Base-by-base conservation (phyloP, 2,888 invertebrate genomes). In the Cyclophora albipunctata region DNA sequence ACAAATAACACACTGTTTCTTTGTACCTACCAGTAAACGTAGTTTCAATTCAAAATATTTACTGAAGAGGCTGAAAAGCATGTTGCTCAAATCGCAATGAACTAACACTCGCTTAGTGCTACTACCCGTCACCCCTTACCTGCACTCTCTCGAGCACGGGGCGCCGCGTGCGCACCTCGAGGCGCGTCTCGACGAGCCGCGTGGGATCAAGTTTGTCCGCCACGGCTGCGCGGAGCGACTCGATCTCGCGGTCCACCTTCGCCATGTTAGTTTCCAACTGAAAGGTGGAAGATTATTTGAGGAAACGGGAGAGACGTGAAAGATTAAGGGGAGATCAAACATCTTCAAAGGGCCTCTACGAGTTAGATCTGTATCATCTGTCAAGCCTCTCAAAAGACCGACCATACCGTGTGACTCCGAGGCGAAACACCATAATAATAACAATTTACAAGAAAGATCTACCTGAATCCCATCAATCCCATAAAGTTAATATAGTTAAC, bases 101-200 rank as follows among this genome's bases (percentile, higher is more conserved):
- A 20, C 20, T 20, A 6, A 46, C n/a, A 33, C n/a, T 46, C 5
- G n/a, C 45, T 34, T 45, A 47, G n/a, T 52, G 42, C 34, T 40
- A 47, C 47, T 46, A 45, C 48, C 20, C 20, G 20, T 20, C 20
- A 20, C 2, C 20, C 20, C 20, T 59, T 58, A 79, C 84, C 69
- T 81, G 81, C 3, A 88, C 87, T 64, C 85, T 80, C 71, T 97
- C 97, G 51, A 93, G 91, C 7, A 94, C 94, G 0, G 94, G 92
- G 47, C 96, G 90, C 72, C 93, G 92, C 1, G 92, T 92, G 48
- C 96, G 90, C 70, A 94, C 95, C 75, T 97, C 97, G 47, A 97
- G 88, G 47, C 97, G 90, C 0, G 96, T 96, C 80, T 98, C 95
- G 3, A 95, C 95, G 61, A 97, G 84, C 74, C 97, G 97, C 43